Evolutionary conservation across 2,797 vertebrate genomes (phyloP).

Genomic region (Pyrocephalus nanus): DNA sequence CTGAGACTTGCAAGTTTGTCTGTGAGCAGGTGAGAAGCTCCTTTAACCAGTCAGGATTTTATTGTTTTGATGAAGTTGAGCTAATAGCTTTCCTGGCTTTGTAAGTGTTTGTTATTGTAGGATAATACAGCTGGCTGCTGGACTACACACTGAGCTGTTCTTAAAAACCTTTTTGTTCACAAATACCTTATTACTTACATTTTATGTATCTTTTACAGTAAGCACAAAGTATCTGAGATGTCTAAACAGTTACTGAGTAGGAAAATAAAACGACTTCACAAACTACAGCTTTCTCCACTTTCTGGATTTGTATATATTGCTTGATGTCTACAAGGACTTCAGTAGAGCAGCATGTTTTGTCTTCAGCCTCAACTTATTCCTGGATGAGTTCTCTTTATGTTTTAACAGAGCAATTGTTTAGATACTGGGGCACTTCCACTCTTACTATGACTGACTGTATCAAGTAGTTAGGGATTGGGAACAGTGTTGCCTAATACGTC

Average conservation of each 20-base stretch:
- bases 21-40: background rate
- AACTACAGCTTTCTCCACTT: background rate
- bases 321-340: constrained; percentile 12
- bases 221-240: background rate
- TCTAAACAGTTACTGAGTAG: background rate
- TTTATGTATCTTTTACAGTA: background rate
- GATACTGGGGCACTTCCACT: background rate
- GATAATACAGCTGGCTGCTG: background rate
- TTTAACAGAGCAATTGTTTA: constrained; percentile 36
- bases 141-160: background rate
- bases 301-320: constrained; percentile 3
- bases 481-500: background rate
- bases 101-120: background rate
- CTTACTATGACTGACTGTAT: background rate
- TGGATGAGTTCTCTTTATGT: background rate
- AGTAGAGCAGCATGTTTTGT: constrained; percentile 53
- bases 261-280: constrained; percentile 12
- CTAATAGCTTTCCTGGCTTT: background rate
- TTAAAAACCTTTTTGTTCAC: background rate
- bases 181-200: background rate
- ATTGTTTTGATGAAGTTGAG: background rate
- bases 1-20: background rate
- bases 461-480: background rate
- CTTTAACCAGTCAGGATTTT: background rate
- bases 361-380: constrained; percentile 42